Evolutionary conservation across 2,888 invertebrate genomes (phyloP), one percentile per base, ranked within the genome.

Genomic region (Mactromeris polynyma): DNA sequence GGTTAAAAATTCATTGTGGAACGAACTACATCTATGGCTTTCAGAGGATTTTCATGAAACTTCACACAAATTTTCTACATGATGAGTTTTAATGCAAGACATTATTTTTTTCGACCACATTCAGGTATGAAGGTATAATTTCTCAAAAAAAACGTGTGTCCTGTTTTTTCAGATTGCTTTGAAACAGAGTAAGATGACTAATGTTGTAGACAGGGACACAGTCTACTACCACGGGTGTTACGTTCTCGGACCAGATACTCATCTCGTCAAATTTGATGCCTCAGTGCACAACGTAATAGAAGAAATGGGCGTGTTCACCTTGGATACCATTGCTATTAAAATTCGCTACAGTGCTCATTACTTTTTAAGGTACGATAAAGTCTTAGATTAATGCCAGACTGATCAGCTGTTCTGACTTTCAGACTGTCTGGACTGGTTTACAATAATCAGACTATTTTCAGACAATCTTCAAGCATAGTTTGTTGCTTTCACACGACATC

Each of bases 171-270:
- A 94, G 94, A 91, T 93, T 89, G 94, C 93, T 1, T 77, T 94
- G 46, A 88, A 85, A 33, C 90, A 92, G 88, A 93, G 93, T 83
- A 94, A 91, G 77, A 87, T 93, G 54, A 93, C 94, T 11, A 90
- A 91, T 42, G 84, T 85, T 36, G 92, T 95, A 11, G 89, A 94
- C 78, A 83, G 93, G 11, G 92, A 93, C 14, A 73, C 82, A 7
- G 93, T 94, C 3, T 94, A 93, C 38, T 91, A 94, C 31, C 88
- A 91, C 21, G 95, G 95, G 19, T 95, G 95, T 83, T 94, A 95
- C 88, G 87, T 95, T 26, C 93, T 95, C 17, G 94, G 94, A 6
- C 94, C 94, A 9, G 93, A 93, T 69, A 92, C 92, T 21, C 89
- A 91, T 77, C 91, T 95, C 26, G 42, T 94, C 17, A 80, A 82